Percentiles rank a stretch among this genome's conserved stretches.
Conservation (phyloP, 2,113 vertebrate genomes). For the Petrocephalus zakoni region DNA sequence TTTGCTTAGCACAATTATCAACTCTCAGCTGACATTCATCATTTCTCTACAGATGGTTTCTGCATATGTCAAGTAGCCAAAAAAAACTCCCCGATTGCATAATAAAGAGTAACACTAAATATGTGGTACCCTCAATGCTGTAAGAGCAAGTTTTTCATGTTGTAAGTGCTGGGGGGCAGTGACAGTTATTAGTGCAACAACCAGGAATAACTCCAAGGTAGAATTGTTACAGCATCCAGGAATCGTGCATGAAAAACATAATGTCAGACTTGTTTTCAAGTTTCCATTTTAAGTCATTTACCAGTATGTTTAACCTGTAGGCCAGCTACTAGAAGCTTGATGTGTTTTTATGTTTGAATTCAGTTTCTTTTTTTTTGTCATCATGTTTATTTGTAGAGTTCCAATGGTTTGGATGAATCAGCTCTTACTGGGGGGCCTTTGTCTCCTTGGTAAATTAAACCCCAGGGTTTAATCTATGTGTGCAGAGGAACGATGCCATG, state of each 20-base stretch:
- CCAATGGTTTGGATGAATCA: background rate
- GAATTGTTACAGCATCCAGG: background rate
- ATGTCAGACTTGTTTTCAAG: background rate
- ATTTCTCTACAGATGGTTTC: background rate
- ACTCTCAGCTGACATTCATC: background rate
- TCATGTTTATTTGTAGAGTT: background rate
- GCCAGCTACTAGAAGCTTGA: background rate
- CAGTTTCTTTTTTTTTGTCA: background rate
- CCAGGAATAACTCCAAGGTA: background rate
- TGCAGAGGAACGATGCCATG: background rate
- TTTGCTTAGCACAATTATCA: background rate
- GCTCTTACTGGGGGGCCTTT: background rate
- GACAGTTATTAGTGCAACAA: background rate
- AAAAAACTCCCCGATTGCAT: background rate
- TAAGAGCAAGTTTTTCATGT: background rate
- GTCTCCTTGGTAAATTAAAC: background rate
- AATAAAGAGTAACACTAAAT: background rate
- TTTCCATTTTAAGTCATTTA: background rate
- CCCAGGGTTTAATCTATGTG: background rate
- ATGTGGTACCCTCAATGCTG: background rate
- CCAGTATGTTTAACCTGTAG: conserved; percentile 1
- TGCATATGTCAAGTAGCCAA: background rate
- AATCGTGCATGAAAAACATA: background rate
- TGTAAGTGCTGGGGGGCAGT: background rate
- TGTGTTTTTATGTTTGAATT: background rate